Conservation (phyloP, 2,113 vertebrate species). For the Passer montanus region DNA sequence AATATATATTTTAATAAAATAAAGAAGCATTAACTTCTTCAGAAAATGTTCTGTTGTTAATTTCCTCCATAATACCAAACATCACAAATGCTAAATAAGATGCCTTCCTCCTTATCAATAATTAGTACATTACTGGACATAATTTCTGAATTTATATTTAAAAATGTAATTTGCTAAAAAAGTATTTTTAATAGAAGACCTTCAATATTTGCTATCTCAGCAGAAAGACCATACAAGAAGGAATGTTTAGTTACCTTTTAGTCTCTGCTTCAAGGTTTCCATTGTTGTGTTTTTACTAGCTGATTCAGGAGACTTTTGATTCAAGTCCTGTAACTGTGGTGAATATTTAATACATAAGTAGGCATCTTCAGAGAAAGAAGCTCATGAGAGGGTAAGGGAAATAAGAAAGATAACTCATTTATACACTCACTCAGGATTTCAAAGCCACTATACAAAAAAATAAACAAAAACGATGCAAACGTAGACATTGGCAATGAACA, state of each 20-base stretch:
- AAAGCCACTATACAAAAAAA: neutral
- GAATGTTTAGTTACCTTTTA: neutral
- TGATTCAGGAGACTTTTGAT: neutral
- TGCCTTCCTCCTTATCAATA: neutral
- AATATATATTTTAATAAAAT: neutral
- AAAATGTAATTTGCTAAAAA: neutral
- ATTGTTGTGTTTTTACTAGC: neutral
- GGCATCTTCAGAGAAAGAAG: neutral
- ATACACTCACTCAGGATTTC: neutral
- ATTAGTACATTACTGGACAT: neutral
- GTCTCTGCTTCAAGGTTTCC: neutral
- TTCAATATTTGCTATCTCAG: neutral
- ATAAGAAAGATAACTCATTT: neutral
- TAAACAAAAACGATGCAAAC: neutral
- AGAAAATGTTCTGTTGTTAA: neutral
- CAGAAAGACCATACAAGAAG: neutral
- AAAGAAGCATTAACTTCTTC: neutral
- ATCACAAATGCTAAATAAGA: neutral
- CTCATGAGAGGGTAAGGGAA: neutral
- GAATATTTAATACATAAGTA: neutral
- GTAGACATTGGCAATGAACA: neutral
- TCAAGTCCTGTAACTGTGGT: neutral
- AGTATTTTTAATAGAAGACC: fast-evolving
- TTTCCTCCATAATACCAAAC: neutral
- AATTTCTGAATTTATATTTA: neutral